These are phyloP conservation scores for Oikopleura vanhoeffeni DNA, from an alignment of 23 tunicate species.

Conservation along the genomic window DNA sequence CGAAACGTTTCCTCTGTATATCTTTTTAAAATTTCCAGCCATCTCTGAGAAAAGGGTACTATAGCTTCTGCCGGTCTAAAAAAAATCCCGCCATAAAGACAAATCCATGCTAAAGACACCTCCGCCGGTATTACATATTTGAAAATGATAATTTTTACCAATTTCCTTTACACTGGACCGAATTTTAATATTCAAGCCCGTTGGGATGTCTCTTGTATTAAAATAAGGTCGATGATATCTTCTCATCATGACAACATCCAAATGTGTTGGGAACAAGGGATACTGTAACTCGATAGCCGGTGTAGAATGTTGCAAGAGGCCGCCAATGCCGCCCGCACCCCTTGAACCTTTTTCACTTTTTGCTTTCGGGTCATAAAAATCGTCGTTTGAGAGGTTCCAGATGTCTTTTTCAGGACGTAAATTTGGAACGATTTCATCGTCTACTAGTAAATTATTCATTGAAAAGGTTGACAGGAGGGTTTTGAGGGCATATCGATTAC, in stretches of 20 bases:
- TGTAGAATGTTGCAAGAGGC: conserved; percentile 46
- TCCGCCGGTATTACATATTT: too few species aligned
- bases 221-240: neutral
- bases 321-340: neutral
- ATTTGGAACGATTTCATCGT: conserved; percentile 1
- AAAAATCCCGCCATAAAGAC: too few species aligned
- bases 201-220: conserved; percentile 33
- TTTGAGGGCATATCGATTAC: too few species aligned
- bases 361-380: conserved; percentile 74
- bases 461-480: too few species aligned
- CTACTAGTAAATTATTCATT: too few species aligned
- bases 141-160: too few species aligned
- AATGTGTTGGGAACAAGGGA: conserved; percentile 69
- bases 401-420: conserved; percentile 34
- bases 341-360: conserved; percentile 15
- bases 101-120: too few species aligned
- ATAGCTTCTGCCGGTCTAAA: too few species aligned
- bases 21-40: too few species aligned
- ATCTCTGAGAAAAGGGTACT: too few species aligned
- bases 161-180: neutral
- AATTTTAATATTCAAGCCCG: conserved; percentile 32
- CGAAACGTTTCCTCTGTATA: too few species aligned
- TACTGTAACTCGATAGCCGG: conserved; percentile 84
- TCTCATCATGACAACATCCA: conserved; percentile 25
- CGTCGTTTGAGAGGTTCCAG: conserved; percentile 88